Evolutionary conservation across 2,888 invertebrate genomes (phyloP).

Genomic region (Plutella xylostella): DNA sequence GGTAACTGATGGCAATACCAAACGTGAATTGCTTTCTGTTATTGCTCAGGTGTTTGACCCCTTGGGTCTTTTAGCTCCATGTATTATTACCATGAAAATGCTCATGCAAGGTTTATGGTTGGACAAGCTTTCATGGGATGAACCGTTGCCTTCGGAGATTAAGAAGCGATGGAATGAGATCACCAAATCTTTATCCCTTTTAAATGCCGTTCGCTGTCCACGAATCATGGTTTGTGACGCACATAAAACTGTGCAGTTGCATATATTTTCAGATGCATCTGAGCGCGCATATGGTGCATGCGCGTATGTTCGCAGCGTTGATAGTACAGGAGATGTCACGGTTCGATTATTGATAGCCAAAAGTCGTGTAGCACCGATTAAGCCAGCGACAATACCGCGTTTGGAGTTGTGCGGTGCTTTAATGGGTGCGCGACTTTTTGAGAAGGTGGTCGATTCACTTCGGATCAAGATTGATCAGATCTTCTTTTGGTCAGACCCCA

Average conservation of each 20-base stretch:
- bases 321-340: neutral
- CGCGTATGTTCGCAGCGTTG: constrained; percentile 1
- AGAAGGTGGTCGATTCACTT: neutral
- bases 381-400: neutral
- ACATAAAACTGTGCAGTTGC: constrained; percentile 4
- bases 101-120: constrained; percentile 22
- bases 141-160: constrained; percentile 6
- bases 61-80: constrained; percentile 17
- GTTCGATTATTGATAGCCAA: constrained; percentile 3
- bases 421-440: neutral
- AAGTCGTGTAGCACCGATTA: neutral
- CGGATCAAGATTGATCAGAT: neutral
- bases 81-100: constrained; percentile 19
- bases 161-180: constrained; percentile 7
- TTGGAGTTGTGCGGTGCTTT: neutral
- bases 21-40: constrained; percentile 10
- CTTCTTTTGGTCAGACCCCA: neutral
- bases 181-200: neutral
- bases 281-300: constrained; percentile 13
- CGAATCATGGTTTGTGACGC: constrained; percentile 6
- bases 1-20: constrained; percentile 7
- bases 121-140: constrained; percentile 21
- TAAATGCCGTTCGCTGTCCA: no score
- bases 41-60: constrained; percentile 10
- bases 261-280: constrained; percentile 12